Evolutionary conservation across 2,888 invertebrate genomes (phyloP).

Genomic region (Chromoteleia sp.): DNA sequence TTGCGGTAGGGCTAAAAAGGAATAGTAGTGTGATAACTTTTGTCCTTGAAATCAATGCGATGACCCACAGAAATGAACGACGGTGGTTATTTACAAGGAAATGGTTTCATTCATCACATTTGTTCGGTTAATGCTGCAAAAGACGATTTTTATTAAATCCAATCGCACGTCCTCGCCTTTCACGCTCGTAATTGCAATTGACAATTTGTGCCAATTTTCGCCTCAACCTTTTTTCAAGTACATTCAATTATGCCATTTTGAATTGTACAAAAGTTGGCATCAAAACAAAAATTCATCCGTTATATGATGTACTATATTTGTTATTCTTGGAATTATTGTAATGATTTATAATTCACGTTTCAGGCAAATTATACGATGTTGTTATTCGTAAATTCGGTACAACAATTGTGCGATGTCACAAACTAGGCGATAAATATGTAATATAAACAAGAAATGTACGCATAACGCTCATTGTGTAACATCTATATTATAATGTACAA

Average conservation of each 20-base stretch:
- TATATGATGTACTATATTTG: conserved; percentile 12
- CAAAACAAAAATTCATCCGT: conserved; percentile 43
- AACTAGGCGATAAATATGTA: conserved; percentile 4
- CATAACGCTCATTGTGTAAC: conserved; percentile 3
- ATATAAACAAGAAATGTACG: no score
- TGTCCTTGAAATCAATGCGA: conserved; percentile 66
- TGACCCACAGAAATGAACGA: conserved; percentile 58
- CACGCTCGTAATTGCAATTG: conserved; percentile 16
- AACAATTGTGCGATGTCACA: conserved; percentile 14
- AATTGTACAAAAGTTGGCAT: conserved; percentile 47
- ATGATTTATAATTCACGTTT: conserved; percentile 48
- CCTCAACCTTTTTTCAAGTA: neutral
- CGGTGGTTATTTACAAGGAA: conserved; percentile 49
- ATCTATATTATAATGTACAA: neutral
- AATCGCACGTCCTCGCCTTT: neutral
- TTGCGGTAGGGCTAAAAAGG: conserved; percentile 53
- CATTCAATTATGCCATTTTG: conserved; percentile 26
- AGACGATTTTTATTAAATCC: conserved; percentile 3
- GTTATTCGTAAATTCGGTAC: conserved; percentile 36
- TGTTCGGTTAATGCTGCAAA: neutral
- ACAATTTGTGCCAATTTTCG: conserved; percentile 15
- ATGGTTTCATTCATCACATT: conserved; percentile 39
- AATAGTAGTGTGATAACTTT: conserved; percentile 46
- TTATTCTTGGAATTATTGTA: conserved; percentile 47
- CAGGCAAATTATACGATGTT: conserved; percentile 21